Evolutionary conservation across 2,888 invertebrate species (phyloP).

Genomic region (Crematogaster levior): DNA sequence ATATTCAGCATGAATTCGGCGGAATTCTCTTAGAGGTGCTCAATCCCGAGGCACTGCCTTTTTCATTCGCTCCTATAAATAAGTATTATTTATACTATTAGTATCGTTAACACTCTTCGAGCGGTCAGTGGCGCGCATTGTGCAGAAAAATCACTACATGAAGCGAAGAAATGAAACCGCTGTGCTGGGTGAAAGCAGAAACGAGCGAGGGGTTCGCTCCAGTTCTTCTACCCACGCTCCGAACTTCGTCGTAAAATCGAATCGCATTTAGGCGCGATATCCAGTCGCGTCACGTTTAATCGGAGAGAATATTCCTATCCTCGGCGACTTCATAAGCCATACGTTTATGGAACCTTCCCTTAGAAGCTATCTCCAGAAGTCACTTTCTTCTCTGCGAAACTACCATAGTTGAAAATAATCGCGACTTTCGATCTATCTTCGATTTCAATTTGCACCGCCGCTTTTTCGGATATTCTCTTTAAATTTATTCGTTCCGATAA

Average conservation of each 20-base stretch:
- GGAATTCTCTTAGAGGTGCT: constrained; percentile 35
- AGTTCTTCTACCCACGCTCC: constrained; percentile 66
- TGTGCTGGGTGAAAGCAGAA: constrained; percentile 69
- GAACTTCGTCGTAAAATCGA: constrained; percentile 60
- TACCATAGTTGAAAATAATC: background rate
- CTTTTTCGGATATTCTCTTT: background rate
- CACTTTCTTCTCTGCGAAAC: constrained; percentile 13
- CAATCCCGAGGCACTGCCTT: background rate
- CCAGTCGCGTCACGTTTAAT: constrained; percentile 54
- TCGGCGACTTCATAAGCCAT: constrained; percentile 4
- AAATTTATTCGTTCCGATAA: background rate
- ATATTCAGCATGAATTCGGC: constrained; percentile 58
- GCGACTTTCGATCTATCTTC: background rate
- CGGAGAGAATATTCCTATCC: constrained; percentile 18
- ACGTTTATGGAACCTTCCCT: constrained; percentile 32
- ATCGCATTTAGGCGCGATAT: constrained; percentile 59
- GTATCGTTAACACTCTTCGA: background rate
- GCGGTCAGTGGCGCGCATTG: background rate
- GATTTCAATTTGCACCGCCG: background rate
- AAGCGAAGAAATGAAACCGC: constrained; percentile 38
- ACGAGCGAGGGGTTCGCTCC: constrained; percentile 59
- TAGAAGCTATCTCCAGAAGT: background rate
- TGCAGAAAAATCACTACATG: background rate
- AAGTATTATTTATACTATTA: constrained; percentile 2
- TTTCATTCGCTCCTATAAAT: constrained; percentile 15